Percentiles rank a stretch among this genome's conserved stretches.
Evolutionary conservation across 2,797 vertebrate genomes (phyloP).

Genomic region (Intellagama lesueurii): DNA sequence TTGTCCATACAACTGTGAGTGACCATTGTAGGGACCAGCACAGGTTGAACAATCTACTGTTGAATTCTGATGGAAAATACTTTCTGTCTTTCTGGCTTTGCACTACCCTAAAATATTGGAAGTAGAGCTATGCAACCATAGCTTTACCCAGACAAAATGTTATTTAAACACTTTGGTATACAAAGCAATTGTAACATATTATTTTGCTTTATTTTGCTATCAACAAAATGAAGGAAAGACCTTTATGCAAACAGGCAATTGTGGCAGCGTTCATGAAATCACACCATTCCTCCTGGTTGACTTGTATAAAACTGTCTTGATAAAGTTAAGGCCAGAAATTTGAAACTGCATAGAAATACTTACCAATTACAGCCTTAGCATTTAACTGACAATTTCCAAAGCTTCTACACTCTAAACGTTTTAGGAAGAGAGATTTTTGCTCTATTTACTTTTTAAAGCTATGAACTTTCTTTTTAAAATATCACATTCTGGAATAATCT

Average conservation of each 20-base stretch:
- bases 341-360: not conserved
- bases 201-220: slow-evolving; percentile 17
- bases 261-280: slow-evolving; percentile 4
- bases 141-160: not conserved
- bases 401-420: slow-evolving; percentile 7
- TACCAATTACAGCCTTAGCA: slow-evolving; percentile 2
- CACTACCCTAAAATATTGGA: not conserved
- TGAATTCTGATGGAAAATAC: not conserved
- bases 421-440: not conserved
- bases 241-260: slow-evolving; percentile 3
- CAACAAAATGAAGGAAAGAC: not conserved
- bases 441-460: slow-evolving; percentile 5
- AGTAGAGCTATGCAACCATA: not conserved
- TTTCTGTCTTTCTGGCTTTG: not conserved
- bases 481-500: slow-evolving; percentile 29
- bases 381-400: not conserved
- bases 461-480: slow-evolving; percentile 30
- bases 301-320: not conserved
- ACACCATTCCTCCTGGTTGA: not conserved
- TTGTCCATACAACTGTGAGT: not conserved
- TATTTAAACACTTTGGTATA: not conserved
- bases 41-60: not conserved
- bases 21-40: not conserved
- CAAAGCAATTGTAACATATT: slow-evolving; percentile 1
- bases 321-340: slow-evolving; percentile 20